Base-by-base conservation (phyloP, 2,797 vertebrate genomes). In the Coregonus suidteri region DNA sequence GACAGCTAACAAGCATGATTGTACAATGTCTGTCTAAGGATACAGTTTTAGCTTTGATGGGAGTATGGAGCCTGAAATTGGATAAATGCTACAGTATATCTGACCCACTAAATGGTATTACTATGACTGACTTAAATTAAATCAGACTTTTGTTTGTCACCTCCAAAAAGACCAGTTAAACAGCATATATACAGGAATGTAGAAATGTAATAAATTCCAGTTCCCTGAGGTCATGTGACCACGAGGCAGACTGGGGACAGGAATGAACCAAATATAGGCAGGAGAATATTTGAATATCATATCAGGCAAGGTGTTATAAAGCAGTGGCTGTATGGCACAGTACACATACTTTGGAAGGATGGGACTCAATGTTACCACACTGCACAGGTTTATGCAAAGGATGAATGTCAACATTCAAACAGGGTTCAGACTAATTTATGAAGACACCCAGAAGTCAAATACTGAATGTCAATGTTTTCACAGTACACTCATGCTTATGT, bases 151-250 rank as follows among this genome's bases (percentile, higher is more conserved):
- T 41, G 35, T 41, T 41, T 1, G 3, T 31, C 6, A 56, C 76
- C 25, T 3, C 0, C 31, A 9, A 13, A 20, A 11, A 65, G 20
- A 79, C 4, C 59, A 31, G 70, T 53, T 18, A 52, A 31, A n/a
- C 66, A 68, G 56, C 6, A 51, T 4, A 81, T 30, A 53, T 6
- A 75, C 11, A 5, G 34, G 20, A 34, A 41, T 56, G 3, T 15
- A 35, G 16, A 4, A 77, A 74, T 53, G 59, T 64, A 16, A 78
- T 66, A 81, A 86, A 83, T 80, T 75, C 62, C 74, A 80, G 80
- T 76, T 76, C 72, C 77, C 79, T 83, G 81, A 85, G 13, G 47
- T 76, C 85, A 85, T 79, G 78, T 82, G 81, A 83, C 77, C 75
- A 3, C 11, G 51, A 18, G 14, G 3, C 41, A 64, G 20, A 41